Base-by-base conservation (phyloP, 2,797 vertebrate genomes). In the Alcedo atthis region DNA sequence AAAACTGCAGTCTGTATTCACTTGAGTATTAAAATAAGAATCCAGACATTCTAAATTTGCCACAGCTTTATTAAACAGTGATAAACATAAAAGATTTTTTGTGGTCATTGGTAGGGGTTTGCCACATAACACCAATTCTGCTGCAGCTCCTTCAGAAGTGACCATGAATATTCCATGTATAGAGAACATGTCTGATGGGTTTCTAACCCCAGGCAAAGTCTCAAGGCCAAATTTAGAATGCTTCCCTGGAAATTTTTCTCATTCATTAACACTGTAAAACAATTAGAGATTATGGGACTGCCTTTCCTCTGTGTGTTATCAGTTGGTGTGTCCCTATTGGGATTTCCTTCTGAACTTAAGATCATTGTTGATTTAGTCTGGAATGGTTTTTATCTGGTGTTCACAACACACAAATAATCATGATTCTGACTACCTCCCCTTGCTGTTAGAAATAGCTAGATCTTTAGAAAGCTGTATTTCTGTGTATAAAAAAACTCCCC, bases 1-100 rank as follows among this genome's bases (percentile, higher is more conserved):
- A 54, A 58, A 87, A 73, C 74, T 22, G 12, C 9, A 45, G 30
- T 67, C 22, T 87, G 1, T 49, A 14, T 59, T 16, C 33, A 48
- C 53, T 79, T 91, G 71, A 84, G 48, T 46, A 85, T 58, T 77
- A 63, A 89, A 87, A 70, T 71, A 45, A 68, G 43, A 77, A 70
- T 81, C 46, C 66, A 64, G 40, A 66, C 57, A 73, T 42, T 48
- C 51, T 49, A 75, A 81, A 59, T 91, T 73, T 91, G 63, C 82
- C 62, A 69, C 53, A 83, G 48, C 22, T 87, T 90, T 91, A 40
- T 85, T 92, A 91, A 90, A 62, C 21, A 64, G 32, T 2, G 22
- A 85, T 55, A 76, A 93, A 35, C 46, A 68, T 15, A 61, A 48
- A 54, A 69, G 40, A 77, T 94, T 90, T 90, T 93, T 57, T 33